phyloP scores from a whole-genome alignment of 2,888 invertebrate genomes.

The Fragum sueziense region DNA sequence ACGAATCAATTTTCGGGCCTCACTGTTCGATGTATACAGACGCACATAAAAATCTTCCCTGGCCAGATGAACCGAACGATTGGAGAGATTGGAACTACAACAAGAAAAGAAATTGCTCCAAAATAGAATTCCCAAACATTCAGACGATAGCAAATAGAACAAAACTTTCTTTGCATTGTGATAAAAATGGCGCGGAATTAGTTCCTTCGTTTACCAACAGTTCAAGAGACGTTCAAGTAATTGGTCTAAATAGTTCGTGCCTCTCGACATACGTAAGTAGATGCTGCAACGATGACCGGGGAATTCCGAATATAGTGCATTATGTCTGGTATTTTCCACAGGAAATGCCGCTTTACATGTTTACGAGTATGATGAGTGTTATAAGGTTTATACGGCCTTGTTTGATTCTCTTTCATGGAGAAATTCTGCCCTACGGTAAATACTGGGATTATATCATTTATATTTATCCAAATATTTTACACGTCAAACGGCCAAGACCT shows the following conservation, averaged over 20 bases:
- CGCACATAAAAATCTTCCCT: background rate
- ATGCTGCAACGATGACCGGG: background rate
- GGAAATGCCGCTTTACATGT: background rate
- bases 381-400: background rate
- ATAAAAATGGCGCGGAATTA: background rate
- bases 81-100: background rate
- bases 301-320: background rate
- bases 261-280: background rate
- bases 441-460: constrained; percentile 7
- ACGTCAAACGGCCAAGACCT: background rate
- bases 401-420: background rate
- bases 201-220: background rate
- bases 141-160: background rate
- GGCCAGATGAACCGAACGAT: background rate
- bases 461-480: background rate
- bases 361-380: constrained; percentile 6
- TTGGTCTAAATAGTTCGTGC: background rate
- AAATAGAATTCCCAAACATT: background rate
- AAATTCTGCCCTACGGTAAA: background rate
- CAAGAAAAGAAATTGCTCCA: background rate
- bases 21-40: too few relatives aligned
- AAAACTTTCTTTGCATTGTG: background rate
- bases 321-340: constrained; percentile 5
- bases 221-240: background rate
- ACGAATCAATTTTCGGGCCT: too few relatives aligned